These are phyloP conservation scores for Caenorhabditis sp. DNA, from an alignment of 2,888 invertebrate genomes.

Conservation along the genomic window DNA sequence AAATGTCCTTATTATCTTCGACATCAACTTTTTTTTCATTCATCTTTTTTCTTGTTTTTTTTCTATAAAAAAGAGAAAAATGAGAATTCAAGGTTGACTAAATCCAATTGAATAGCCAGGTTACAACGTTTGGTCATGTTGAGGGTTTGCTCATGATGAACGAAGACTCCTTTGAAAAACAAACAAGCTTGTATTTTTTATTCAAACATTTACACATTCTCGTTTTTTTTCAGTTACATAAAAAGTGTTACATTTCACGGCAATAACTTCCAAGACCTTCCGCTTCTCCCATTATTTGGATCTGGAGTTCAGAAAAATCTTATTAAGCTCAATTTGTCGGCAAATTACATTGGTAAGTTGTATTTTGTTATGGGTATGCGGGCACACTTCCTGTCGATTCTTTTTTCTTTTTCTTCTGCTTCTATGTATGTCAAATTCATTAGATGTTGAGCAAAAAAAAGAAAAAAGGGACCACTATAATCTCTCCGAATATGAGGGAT, in stretches of 20 bases:
- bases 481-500: neutral
- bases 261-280: slow-evolving; percentile 70
- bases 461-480: neutral
- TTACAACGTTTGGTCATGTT: neutral
- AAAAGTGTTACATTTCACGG: slow-evolving; percentile 68
- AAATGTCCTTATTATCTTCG: too few species aligned
- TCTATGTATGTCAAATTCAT: slow-evolving; percentile 12
- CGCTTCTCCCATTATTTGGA: slow-evolving; percentile 65
- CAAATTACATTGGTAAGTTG: slow-evolving; percentile 67
- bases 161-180: too few species aligned
- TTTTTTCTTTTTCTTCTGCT: neutral
- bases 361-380: neutral
- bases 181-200: slow-evolving; percentile 1
- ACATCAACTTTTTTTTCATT: too few species aligned
- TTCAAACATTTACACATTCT: neutral
- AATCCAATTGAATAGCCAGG: neutral
- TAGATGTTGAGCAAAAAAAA: slow-evolving; percentile 14
- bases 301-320: slow-evolving; percentile 52
- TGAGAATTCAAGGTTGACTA: too few species aligned
- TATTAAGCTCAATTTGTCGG: slow-evolving; percentile 65
- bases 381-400: neutral
- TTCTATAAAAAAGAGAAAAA: too few species aligned
- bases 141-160: too few species aligned
- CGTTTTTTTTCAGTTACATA: slow-evolving; percentile 44
- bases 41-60: too few species aligned